A percentile compares a stretch with the other conserved stretches of the same genome.
Conservation (phyloP, 2,888 invertebrate genomes). For the Andrena flavipes region DNA sequence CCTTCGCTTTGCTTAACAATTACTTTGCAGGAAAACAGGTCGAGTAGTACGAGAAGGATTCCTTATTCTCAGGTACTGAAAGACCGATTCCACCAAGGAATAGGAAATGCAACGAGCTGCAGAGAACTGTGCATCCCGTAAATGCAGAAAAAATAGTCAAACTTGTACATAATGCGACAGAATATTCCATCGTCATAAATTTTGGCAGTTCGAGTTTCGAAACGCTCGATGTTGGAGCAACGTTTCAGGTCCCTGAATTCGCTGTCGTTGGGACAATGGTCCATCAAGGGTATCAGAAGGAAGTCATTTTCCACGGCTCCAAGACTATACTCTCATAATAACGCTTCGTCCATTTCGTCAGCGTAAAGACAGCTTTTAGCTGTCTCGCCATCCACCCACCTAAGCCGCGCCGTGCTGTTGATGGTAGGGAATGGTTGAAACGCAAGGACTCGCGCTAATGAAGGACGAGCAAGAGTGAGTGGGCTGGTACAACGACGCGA, state of each 20-base stretch:
- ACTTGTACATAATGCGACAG: background rate
- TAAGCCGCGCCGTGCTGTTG: constrained; percentile 39
- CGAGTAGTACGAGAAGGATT: constrained; percentile 42
- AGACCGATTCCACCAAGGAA: background rate
- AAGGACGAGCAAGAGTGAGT: constrained; percentile 74
- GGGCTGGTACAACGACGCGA: constrained; percentile 79
- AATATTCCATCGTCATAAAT: background rate
- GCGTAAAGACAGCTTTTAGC: constrained; percentile 71
- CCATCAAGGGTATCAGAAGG: constrained; percentile 62
- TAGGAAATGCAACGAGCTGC: no score
- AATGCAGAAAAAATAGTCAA: background rate
- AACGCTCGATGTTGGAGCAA: constrained; percentile 7
- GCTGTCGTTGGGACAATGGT: constrained; percentile 58
- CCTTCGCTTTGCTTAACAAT: constrained; percentile 67
- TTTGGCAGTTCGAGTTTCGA: constrained; percentile 10
- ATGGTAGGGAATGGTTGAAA: constrained; percentile 61
- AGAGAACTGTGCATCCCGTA: background rate
- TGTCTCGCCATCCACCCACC: constrained; percentile 44
- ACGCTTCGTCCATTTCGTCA: constrained; percentile 66
- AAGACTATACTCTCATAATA: constrained; percentile 46
- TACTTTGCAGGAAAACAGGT: constrained; percentile 39
- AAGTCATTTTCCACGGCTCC: constrained; percentile 56
- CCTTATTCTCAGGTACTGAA: constrained; percentile 1
- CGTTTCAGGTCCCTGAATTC: constrained; percentile 17
- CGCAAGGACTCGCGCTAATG: constrained; percentile 78